These are phyloP conservation scores for Euphonia xanthogaster DNA, from an alignment of 2,797 vertebrate species.

Conservation along the genomic window DNA sequence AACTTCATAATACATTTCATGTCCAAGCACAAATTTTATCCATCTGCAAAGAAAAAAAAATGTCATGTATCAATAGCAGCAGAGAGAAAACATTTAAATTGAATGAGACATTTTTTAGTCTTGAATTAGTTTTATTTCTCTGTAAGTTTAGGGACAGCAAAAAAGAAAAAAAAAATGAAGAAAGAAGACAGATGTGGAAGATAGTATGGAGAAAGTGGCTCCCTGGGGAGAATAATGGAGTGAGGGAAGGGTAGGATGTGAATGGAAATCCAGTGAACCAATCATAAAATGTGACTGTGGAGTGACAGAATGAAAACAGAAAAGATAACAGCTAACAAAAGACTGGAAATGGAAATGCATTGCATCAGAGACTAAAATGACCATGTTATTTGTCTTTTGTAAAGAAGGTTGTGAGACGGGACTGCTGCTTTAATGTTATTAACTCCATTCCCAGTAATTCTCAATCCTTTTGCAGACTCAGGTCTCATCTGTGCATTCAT, in stretches of 20 bases:
- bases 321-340: neutral
- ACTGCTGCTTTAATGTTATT: neutral
- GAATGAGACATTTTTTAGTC: neutral
- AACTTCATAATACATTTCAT: neutral
- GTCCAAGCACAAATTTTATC: neutral
- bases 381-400: neutral
- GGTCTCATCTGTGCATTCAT: rapidly evolving
- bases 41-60: neutral
- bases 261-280: neutral
- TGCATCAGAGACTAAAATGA: neutral
- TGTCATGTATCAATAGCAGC: neutral
- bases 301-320: neutral
- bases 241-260: neutral
- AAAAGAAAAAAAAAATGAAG: neutral
- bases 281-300: neutral
- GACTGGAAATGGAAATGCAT: neutral
- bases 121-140: neutral
- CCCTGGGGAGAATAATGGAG: neutral
- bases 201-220: neutral
- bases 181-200: neutral
- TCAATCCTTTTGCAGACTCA: neutral
- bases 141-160: neutral
- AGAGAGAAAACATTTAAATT: neutral
- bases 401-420: neutral
- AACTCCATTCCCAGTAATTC: neutral